Evolutionary conservation across 2,888 invertebrate species (phyloP), one percentile per base, ranked within the genome.

Genomic region (Exephanes ischioxanthus): DNA sequence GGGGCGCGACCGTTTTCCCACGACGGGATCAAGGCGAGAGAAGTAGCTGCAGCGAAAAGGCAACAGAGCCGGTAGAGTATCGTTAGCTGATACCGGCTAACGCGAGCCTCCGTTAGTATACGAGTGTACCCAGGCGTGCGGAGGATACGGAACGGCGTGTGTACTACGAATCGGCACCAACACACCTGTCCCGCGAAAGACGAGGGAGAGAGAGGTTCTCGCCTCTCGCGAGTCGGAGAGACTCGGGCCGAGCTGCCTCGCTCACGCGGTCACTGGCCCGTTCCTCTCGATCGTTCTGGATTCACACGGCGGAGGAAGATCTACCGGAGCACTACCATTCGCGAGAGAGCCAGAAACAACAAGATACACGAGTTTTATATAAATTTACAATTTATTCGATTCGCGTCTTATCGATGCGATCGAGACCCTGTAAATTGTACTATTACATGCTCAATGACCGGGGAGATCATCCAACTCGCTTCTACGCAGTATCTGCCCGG

Each of bases 1-100:
- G 79, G 73, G 83, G 53, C 79, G 75, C 79, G 70, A 75, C 79
- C 66, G 55, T 80, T 84, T 84, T 80, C 84, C 75, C 84, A 84
- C 84, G 80, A 75, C 80, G 75, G 53, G 19, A 55, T n/a, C 75
- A 37, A 78, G 45, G 67, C 55, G 22, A 26, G 16, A 66, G 45
- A 55, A 55, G 22, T 67, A 19, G 37, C 19, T 55, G 16, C 33
- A 37, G 61, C 58, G 48, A 48, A 48, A 53, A 26, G 37, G 75
- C 48, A 63, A 33, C 30, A 3, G 37, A 67, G 66, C 33, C 16
- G 41, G 16, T 7, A 30, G 63, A 63, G 48, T 75, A 75, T 73
- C 63, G 75, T 51, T 72, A 22, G 45, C 72, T 37, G 51, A 66
- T 66, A 48, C 37, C 37, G 33, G 53, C 33, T 66, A 33, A 19